Evolutionary conservation across 1,140 invertebrate species (phyloP).

Genomic region (Phymorhynchus buccinoides): DNA sequence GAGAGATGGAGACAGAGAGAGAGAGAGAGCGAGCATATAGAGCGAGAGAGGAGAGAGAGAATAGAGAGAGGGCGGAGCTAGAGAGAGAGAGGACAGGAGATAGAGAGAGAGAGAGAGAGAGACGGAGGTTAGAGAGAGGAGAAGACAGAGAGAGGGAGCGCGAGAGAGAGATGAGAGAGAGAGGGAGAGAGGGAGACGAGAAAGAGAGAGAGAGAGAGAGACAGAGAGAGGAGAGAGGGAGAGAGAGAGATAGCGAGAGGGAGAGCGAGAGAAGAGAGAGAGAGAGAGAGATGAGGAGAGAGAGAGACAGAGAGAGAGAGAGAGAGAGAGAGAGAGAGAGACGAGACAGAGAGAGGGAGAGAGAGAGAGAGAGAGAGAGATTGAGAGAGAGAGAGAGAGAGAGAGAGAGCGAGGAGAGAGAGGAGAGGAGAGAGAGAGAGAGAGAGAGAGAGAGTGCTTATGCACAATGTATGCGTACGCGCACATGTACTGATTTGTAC

Average conservation of each 20-base stretch:
- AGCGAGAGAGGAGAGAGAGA: not conserved
- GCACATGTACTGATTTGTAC: no score
- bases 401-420: not conserved
- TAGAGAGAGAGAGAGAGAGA: slow-evolving; percentile 23
- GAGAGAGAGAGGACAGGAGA: slow-evolving; percentile 5
- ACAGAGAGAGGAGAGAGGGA: slow-evolving; percentile 25
- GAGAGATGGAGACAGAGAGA: not conserved
- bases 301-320: not conserved
- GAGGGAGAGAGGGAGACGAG: not conserved
- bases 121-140: slow-evolving; percentile 20
- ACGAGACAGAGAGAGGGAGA: not conserved
- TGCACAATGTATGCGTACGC: no score
- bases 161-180: not conserved
- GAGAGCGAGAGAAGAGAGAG: slow-evolving; percentile 23
- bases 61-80: not conserved
- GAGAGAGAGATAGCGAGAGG: not conserved
- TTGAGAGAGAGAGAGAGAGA: not conserved
- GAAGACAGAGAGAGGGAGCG: slow-evolving; percentile 9
- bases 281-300: slow-evolving; percentile 4
- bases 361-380: not conserved
- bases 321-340: not conserved
- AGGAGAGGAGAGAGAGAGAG: not conserved
- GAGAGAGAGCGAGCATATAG: not conserved
- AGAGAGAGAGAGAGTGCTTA: no score
- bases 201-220: not conserved